A percentile compares a stretch with the other conserved stretches of the same genome.
phyloP scores from a whole-genome alignment of 2,797 vertebrate species.

The Mionectes olivaceus region DNA sequence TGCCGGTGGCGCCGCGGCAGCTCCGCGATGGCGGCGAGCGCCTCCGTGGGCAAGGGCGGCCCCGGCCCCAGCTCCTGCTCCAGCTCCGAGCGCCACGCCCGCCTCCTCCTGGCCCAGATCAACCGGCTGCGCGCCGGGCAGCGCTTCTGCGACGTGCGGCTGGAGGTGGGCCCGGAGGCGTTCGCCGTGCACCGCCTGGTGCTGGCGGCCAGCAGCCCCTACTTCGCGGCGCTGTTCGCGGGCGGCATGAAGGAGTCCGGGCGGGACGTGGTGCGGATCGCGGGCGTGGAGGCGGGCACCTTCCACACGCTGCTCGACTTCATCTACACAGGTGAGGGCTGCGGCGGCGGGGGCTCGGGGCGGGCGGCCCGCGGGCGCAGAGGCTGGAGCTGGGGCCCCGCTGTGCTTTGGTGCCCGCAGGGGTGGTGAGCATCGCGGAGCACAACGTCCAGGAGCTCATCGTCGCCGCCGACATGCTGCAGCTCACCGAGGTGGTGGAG shows the following conservation, averaged over 20 bases:
- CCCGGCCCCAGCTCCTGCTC: neutral
- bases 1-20: rapidly evolving
- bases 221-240: conserved; percentile 93
- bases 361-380: neutral
- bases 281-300: conserved; percentile 88
- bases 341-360: neutral
- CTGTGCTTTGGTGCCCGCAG: conserved; percentile 70
- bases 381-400: neutral
- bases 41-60: neutral
- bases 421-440: conserved; percentile 86
- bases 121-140: conserved; percentile 89
- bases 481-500: conserved; percentile 92
- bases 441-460: conserved; percentile 96
- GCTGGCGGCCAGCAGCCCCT: conserved; percentile 94
- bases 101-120: conserved; percentile 90
- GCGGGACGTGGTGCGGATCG: conserved; percentile 90
- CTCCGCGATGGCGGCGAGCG: neutral
- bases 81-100: conserved; percentile 88
- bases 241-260: conserved; percentile 92
- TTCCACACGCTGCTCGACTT: conserved; percentile 93
- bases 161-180: conserved; percentile 85
- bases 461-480: conserved; percentile 96
- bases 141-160: conserved; percentile 92
- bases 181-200: conserved; percentile 92
- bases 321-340: conserved; percentile 87